Conservation (phyloP, 2,888 invertebrate genomes). For the Agonopterix heracliana region DNA sequence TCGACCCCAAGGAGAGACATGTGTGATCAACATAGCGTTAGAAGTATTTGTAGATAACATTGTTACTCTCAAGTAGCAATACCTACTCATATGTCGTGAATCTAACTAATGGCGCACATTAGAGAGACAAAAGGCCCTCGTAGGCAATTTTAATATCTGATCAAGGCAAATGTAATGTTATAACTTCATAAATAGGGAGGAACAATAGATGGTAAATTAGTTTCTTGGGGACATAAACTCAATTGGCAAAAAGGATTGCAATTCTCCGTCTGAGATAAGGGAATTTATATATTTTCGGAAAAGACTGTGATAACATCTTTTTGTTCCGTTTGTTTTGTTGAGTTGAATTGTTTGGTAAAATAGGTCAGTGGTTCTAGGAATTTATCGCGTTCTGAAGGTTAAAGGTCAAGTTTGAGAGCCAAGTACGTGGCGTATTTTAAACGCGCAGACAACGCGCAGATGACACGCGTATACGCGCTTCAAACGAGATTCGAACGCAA, state of each 20-base stretch:
- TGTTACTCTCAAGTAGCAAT: conserved; percentile 16
- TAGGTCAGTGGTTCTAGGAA: too few relatives aligned
- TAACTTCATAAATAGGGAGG: conserved; percentile 64
- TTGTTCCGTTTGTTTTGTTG: neutral
- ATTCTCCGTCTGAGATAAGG: conserved; percentile 32
- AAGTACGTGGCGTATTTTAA: too few relatives aligned
- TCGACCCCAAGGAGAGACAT: too few relatives aligned
- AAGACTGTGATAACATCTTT: conserved; percentile 5
- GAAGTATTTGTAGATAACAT: conserved; percentile 26
- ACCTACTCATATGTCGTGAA: conserved; percentile 1
- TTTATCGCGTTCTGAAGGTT: too few relatives aligned
- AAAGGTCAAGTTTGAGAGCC: too few relatives aligned
- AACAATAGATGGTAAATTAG: conserved; percentile 67
- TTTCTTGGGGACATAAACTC: conserved; percentile 59
- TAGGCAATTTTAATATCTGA: conserved; percentile 62
- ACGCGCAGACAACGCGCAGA: too few relatives aligned
- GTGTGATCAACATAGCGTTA: too few relatives aligned
- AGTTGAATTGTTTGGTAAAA: too few relatives aligned
- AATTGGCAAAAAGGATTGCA: conserved; percentile 55
- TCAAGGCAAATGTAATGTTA: conserved; percentile 61
- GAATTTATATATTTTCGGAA: conserved; percentile 22
- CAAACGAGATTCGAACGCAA: too few relatives aligned
- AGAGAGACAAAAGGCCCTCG: conserved; percentile 44
- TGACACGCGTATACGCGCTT: too few relatives aligned
- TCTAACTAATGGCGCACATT: conserved; percentile 21